A percentile compares a stretch with the other conserved stretches of the same genome.
These are phyloP conservation scores for Xerus inauris DNA, from an alignment of 2,113 vertebrate genomes.

Conservation along the genomic window DNA sequence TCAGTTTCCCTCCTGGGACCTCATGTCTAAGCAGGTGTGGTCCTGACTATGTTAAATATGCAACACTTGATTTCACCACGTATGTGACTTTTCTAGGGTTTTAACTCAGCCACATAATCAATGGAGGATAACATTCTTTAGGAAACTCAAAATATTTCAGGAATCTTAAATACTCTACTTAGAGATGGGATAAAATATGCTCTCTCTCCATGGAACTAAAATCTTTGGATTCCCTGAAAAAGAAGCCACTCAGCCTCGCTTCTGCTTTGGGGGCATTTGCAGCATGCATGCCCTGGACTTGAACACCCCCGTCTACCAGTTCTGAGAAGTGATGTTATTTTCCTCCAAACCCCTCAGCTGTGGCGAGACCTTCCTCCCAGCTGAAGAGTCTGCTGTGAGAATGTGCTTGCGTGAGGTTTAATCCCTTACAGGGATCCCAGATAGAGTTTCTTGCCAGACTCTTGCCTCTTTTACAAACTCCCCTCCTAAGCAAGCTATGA, in stretches of 20 bases:
- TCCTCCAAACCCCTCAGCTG: conserved; percentile 56
- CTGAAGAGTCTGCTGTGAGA: conserved; percentile 52
- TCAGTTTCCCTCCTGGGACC: neutral
- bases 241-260: neutral
- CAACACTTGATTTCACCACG: conserved; percentile 43
- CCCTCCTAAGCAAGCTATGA: neutral
- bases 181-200: conserved; percentile 56
- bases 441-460: neutral
- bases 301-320: neutral
- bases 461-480: conserved; percentile 26
- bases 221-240: conserved; percentile 43
- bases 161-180: conserved; percentile 77
- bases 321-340: conserved; percentile 66
- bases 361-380: conserved; percentile 60
- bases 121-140: conserved; percentile 66
- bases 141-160: conserved; percentile 80
- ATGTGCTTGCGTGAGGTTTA: conserved; percentile 1
- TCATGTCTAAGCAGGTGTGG: neutral
- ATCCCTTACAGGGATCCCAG: neutral
- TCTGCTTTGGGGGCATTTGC: neutral
- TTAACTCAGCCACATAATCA: conserved; percentile 45
- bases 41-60: neutral
- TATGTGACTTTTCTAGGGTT: conserved; percentile 63
- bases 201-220: neutral
- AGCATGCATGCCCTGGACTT: neutral